A percentile compares a stretch with the other conserved stretches of the same genome.
Evolutionary conservation across 2,113 vertebrate species (phyloP).

Genomic region (Oryzias celebensis): DNA sequence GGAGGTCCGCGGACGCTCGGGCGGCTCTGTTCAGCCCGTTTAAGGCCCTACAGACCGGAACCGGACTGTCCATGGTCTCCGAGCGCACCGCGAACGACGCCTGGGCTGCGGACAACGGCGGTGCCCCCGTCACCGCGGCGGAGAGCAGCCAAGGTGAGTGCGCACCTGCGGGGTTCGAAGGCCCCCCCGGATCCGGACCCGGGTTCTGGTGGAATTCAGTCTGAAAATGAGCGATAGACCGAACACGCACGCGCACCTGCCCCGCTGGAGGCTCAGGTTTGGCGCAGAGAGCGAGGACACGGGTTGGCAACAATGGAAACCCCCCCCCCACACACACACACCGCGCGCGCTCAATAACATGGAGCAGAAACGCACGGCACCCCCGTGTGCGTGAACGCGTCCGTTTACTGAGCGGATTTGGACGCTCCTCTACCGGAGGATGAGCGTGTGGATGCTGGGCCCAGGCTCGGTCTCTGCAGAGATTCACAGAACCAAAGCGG

Average conservation of each 20-base stretch:
- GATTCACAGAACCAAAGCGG: too few species aligned
- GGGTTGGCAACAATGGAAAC: constrained; percentile 59
- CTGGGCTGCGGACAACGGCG: constrained; percentile 52
- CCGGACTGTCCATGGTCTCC: constrained; percentile 62
- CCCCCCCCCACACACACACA: constrained; percentile 19
- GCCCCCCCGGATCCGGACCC: background rate
- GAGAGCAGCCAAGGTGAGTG: constrained; percentile 75
- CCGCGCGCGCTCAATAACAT: background rate
- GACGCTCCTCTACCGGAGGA: too few species aligned
- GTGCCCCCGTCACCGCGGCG: constrained; percentile 47
- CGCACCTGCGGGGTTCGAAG: background rate
- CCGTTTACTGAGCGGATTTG: too few species aligned
- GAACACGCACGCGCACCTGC: background rate
- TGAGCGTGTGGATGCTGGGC: too few species aligned
- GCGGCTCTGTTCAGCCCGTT: constrained; percentile 46
- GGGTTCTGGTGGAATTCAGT: background rate
- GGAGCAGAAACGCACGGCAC: background rate
- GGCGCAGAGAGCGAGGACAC: constrained; percentile 62
- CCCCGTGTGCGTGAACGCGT: too few species aligned
- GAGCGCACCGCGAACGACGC: constrained; percentile 59
- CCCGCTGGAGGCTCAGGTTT: constrained; percentile 20
- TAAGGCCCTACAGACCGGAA: constrained; percentile 66
- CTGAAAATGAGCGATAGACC: background rate
- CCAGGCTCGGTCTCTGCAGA: too few species aligned
- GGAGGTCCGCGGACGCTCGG: constrained; percentile 52